Conservation (phyloP, 2,113 vertebrate genomes). For the Syrrhaptes paradoxus region DNA sequence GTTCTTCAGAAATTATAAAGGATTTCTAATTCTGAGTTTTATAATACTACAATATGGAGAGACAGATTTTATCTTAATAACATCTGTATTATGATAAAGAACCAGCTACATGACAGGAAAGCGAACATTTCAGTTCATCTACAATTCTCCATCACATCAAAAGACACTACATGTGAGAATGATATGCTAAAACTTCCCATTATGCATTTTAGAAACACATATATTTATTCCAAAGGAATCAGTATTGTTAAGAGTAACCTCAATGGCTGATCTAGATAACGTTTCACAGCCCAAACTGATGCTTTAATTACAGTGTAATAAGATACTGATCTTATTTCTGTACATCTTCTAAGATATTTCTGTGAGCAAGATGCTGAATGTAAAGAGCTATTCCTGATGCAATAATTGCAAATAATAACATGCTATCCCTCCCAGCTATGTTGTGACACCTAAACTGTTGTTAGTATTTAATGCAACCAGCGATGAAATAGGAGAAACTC, state of each 20-base stretch:
- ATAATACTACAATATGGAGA: constrained; percentile 69
- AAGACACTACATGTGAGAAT: constrained; percentile 29
- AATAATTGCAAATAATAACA: constrained; percentile 25
- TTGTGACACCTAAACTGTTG: constrained; percentile 27
- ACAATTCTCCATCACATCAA: constrained; percentile 55
- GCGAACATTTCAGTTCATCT: constrained; percentile 64
- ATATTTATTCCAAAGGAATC: constrained; percentile 25
- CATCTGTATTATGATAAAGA: constrained; percentile 75
- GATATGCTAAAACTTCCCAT: constrained; percentile 23
- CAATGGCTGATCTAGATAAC: constrained; percentile 43
- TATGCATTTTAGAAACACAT: constrained; percentile 7
- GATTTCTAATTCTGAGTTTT: constrained; percentile 72
- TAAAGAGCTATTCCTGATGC: not conserved
- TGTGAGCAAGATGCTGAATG: not conserved
- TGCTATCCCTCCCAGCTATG: not conserved
- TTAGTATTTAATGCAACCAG: constrained; percentile 10
- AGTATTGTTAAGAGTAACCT: constrained; percentile 15
- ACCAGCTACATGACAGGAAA: constrained; percentile 62
- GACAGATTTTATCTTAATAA: constrained; percentile 80
- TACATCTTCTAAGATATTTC: constrained; percentile 13
- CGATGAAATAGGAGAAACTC: not conserved
- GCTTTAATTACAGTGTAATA: constrained; percentile 60
- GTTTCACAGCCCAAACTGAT: constrained; percentile 56
- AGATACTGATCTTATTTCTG: constrained; percentile 41
- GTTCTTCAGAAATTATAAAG: constrained; percentile 72